These are phyloP conservation scores for Meloe dianella DNA, from an alignment of 2,888 invertebrate genomes.

Conservation along the genomic window DNA sequence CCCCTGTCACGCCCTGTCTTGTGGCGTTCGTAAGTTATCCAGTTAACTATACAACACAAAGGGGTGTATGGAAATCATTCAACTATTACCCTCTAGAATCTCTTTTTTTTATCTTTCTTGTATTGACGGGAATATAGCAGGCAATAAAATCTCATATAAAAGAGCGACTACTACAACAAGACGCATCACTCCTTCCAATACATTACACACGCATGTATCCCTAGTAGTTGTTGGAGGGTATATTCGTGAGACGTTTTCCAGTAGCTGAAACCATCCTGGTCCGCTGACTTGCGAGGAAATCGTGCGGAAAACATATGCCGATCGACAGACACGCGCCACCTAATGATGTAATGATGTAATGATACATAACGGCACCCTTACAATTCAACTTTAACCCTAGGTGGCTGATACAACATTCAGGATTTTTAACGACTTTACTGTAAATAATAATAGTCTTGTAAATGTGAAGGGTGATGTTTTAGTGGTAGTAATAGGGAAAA, in stretches of 20 bases:
- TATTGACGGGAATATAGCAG: not conserved
- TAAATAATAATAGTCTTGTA: constrained; percentile 1
- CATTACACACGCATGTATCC: constrained; percentile 27
- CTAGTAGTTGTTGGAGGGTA: constrained; percentile 7
- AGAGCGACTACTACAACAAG: not conserved
- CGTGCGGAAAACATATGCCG: constrained; percentile 60
- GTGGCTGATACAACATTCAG: constrained; percentile 5
- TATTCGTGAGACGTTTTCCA: constrained; percentile 22
- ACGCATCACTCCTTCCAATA: constrained; percentile 27
- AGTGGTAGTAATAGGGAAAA: not conserved
- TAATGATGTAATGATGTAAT: constrained; percentile 61
- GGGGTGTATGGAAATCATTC: constrained; percentile 28
- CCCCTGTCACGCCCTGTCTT: constrained; percentile 46
- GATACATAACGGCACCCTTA: constrained; percentile 51
- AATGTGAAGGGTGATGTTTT: not conserved
- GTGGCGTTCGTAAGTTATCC: constrained; percentile 40
- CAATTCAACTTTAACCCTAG: constrained; percentile 19
- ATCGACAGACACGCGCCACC: constrained; percentile 57
- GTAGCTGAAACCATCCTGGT: constrained; percentile 33
- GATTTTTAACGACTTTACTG: constrained; percentile 5
- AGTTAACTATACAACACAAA: constrained; percentile 22
- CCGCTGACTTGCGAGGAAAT: constrained; percentile 46
- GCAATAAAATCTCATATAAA: constrained; percentile 2
- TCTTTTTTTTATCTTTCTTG: constrained; percentile 8
- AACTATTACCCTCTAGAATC: constrained; percentile 15